These are phyloP conservation scores for Drosophila crucigera DNA, from an alignment of 2,888 invertebrate genomes.

Conservation along the genomic window DNA sequence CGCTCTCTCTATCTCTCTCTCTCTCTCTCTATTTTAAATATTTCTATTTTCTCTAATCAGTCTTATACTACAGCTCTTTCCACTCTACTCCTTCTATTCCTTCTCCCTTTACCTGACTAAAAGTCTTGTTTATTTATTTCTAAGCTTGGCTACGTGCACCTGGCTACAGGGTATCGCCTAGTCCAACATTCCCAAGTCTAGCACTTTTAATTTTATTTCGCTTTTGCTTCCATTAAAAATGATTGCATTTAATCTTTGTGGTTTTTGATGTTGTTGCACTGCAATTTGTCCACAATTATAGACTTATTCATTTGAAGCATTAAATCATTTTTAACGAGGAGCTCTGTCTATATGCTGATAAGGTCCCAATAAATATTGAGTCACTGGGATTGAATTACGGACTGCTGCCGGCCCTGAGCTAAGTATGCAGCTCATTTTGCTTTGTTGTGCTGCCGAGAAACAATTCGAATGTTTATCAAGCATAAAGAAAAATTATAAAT, in stretches of 20 bases:
- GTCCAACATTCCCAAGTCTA: not conserved
- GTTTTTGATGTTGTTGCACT: constrained; percentile 19
- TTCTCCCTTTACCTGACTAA: not conserved
- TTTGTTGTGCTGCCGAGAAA: constrained; percentile 8
- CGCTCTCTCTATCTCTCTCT: not conserved
- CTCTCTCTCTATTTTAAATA: not conserved
- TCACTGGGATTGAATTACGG: constrained; percentile 30
- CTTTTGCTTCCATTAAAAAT: constrained; percentile 11
- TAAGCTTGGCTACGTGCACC: not conserved
- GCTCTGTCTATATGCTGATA: constrained; percentile 9
- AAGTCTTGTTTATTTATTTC: not conserved
- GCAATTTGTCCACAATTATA: constrained; percentile 69
- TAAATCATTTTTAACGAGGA: constrained; percentile 25
- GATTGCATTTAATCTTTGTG: constrained; percentile 25
- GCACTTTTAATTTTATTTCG: not conserved
- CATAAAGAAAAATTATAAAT: not conserved
- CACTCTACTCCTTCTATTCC: too few species aligned
- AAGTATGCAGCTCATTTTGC: constrained; percentile 27
- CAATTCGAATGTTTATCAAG: constrained; percentile 23
- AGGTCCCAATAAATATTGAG: constrained; percentile 35
- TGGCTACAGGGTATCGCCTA: not conserved
- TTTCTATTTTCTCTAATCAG: not conserved
- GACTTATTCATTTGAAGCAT: constrained; percentile 45
- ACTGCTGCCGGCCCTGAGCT: not conserved
- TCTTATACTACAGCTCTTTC: not conserved